phyloP scores from a whole-genome alignment of 1,140 invertebrate species.

The Scaptomyza hsui region DNA sequence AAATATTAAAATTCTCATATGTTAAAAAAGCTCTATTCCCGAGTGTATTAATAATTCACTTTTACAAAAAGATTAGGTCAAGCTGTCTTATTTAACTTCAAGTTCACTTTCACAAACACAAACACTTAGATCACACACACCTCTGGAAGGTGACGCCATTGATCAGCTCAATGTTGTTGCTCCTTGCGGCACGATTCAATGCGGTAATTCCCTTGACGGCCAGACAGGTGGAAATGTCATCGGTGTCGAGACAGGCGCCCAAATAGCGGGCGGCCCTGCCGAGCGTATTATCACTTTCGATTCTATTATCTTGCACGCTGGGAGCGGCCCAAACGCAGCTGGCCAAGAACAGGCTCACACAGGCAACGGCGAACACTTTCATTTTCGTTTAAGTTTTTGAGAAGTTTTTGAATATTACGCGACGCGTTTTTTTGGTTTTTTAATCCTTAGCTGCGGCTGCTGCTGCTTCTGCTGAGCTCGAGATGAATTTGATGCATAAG shows the following conservation, averaged over 20 bases:
- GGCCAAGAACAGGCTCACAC: slow-evolving; percentile 68
- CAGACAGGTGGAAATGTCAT: slow-evolving; percentile 86
- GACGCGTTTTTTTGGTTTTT: slow-evolving; percentile 41
- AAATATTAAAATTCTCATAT: too few relatives aligned
- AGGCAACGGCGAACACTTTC: slow-evolving; percentile 82
- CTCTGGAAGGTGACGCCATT: slow-evolving; percentile 86
- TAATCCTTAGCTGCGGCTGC: slow-evolving; percentile 63
- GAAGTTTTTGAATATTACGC: slow-evolving; percentile 19
- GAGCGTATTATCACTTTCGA: slow-evolving; percentile 75
- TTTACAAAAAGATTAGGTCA: too few relatives aligned
- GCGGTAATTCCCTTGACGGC: slow-evolving; percentile 86
- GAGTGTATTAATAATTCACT: too few relatives aligned
- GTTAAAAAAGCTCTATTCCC: too few relatives aligned
- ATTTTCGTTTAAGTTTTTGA: slow-evolving; percentile 64
- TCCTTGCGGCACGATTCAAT: slow-evolving; percentile 86
- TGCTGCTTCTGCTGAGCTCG: slow-evolving; percentile 57
- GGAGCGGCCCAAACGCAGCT: slow-evolving; percentile 78
- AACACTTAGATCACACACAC: slow-evolving; percentile 66
- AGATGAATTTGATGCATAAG: slow-evolving; percentile 84
- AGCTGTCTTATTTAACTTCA: not conserved
- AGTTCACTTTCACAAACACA: slow-evolving; percentile 34
- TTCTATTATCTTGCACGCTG: slow-evolving; percentile 78
- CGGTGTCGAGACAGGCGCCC: slow-evolving; percentile 79
- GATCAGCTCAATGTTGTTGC: slow-evolving; percentile 85
- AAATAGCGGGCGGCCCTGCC: slow-evolving; percentile 74